Evolutionary conservation across 35 echinoderm and acorn worm genomes (phyloP).

Genomic region (Acanthaster planci): DNA sequence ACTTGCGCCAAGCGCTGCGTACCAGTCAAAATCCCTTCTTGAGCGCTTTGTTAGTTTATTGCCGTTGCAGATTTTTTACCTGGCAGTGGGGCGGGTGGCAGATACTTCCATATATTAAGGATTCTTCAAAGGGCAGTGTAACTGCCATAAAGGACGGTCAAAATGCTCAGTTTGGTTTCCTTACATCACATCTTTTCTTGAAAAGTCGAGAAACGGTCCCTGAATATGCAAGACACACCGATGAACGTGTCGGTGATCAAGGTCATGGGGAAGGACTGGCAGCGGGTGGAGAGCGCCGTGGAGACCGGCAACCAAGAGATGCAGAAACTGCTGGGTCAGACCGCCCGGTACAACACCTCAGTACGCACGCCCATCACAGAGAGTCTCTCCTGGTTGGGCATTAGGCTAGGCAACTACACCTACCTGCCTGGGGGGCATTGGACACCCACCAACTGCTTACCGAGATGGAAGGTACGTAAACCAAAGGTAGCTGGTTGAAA

Average conservation of each 20-base stretch:
- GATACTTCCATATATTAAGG: no score
- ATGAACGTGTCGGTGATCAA: background rate
- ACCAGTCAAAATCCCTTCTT: no score
- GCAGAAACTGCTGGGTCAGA: background rate
- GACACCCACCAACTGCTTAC: constrained; percentile 66
- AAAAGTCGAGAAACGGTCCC: constrained; percentile 25
- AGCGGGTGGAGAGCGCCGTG: background rate
- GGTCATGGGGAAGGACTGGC: background rate
- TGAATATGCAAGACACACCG: constrained; percentile 24
- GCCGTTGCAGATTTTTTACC: no score
- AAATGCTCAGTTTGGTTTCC: background rate
- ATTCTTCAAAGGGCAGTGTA: no score
- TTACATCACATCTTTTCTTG: background rate
- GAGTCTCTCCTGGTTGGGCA: background rate
- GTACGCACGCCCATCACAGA: constrained; percentile 29
- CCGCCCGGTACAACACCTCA: background rate
- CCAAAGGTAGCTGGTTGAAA: no score
- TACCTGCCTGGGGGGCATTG: constrained; percentile 85
- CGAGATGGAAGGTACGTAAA: constrained; percentile 80
- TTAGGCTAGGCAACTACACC: constrained; percentile 46
- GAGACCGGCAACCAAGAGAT: constrained; percentile 14
- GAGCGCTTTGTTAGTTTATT: no score
- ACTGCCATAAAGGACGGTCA: no score
- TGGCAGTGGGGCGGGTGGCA: no score
- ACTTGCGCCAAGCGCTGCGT: no score